Conservation (phyloP, 1,140 invertebrate species). For the Drosophila serrata region DNA sequence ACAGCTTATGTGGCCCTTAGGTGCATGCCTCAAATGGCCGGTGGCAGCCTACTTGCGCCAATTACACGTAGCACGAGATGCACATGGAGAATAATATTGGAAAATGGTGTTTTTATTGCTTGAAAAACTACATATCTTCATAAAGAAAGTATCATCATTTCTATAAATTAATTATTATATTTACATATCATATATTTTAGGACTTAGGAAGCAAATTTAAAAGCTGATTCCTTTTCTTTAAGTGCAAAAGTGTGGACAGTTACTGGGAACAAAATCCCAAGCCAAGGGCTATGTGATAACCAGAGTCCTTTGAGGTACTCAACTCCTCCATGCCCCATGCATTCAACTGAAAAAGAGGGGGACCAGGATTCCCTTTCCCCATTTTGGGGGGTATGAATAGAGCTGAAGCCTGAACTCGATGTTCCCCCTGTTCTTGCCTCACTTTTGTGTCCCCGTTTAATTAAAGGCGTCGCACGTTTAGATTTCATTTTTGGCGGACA, state of each 20-base stretch:
- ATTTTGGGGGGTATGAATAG: slow-evolving; percentile 1
- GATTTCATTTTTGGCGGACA: slow-evolving; percentile 76
- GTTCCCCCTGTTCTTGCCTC: slow-evolving; percentile 15
- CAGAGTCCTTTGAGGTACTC: slow-evolving; percentile 70
- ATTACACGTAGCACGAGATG: slow-evolving; percentile 49
- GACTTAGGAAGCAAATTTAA: too few relatives aligned
- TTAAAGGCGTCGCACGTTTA: slow-evolving; percentile 77
- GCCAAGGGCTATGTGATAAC: slow-evolving; percentile 52
- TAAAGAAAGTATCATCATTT: neutral
- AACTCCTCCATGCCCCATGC: slow-evolving; percentile 26
- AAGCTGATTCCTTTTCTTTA: neutral
- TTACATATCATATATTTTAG: neutral
- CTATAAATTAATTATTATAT: neutral
- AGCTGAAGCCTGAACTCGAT: neutral
- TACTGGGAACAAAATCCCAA: slow-evolving; percentile 1
- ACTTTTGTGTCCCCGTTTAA: slow-evolving; percentile 53
- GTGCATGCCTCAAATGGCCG: slow-evolving; percentile 51
- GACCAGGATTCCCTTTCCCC: neutral
- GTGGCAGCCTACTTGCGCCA: slow-evolving; percentile 63
- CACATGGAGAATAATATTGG: slow-evolving; percentile 3
- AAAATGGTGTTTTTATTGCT: too few relatives aligned
- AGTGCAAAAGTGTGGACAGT: slow-evolving; percentile 1
- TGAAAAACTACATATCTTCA: too few relatives aligned
- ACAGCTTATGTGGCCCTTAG: slow-evolving; percentile 50
- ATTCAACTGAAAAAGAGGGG: slow-evolving; percentile 4